Base-by-base conservation (phyloP, 2,888 invertebrate species). In the Thumatha senex region DNA sequence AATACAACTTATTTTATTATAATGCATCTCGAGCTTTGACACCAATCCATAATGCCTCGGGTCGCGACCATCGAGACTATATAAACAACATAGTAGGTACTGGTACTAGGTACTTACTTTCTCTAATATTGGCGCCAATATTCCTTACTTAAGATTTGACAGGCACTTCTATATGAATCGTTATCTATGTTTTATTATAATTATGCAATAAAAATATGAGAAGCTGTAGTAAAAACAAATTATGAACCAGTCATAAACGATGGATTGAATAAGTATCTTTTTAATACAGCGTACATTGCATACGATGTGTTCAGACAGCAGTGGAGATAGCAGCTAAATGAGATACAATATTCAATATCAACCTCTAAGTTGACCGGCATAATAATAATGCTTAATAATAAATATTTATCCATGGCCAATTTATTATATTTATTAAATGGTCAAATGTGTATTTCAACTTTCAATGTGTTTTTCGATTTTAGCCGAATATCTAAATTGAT, bases 111-210 rank as follows among this genome's bases (percentile, higher is more conserved):
- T 24, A 12, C 42, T 9, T 72, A 74, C 89, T 89, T 88, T 89
- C 88, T 77, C 86, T 55, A 56, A 54, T 56, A 74, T 79, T 80
- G 89, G 88, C 88, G 88, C 87, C 86, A 85, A 87, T 87, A 87
- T 83, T 85, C 85, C 76, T 79, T 76, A 75, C 74, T 72, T 76
- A 65, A 73, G 61, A 81, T 74, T 76, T 69, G 70, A 76, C 70
- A 69, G 48, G 58, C 48, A 51, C 57, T 53, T 52, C 54, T 42
- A 31, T 65, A 51, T 45, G 30, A 52, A 56, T 58, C 35, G 48
- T 63, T 59, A 48, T 51, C 18, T 52, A 38, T 49, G 50, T 66
- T 70, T 68, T 60, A 59, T 64, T 55, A 48, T 24, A n/a, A n/a
- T n/a, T 40, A 46, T 40, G 50, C 46, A 38, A 59, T 51, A 47